Percentiles rank a stretch among this genome's conserved stretches.
phyloP scores from a whole-genome alignment of 2,888 invertebrate species.

The Sympetrum striolatum region DNA sequence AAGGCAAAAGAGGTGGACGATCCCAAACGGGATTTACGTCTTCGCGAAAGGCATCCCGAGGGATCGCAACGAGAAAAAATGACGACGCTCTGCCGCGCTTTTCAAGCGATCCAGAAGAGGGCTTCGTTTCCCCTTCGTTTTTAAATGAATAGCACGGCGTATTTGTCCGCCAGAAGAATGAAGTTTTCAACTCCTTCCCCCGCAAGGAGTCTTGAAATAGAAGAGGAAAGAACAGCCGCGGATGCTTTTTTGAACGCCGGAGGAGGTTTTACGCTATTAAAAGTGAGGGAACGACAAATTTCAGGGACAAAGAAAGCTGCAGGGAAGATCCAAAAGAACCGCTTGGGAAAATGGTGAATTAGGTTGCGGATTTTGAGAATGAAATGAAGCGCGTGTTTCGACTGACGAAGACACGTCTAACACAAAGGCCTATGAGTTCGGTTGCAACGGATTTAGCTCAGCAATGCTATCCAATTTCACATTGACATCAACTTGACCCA shows the following conservation, averaged over 20 bases:
- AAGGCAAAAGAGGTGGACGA: neutral
- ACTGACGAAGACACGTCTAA: too few species aligned
- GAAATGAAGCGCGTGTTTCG: neutral
- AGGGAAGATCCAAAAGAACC: neutral
- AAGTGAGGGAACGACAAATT: neutral
- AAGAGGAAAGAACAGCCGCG: neutral
- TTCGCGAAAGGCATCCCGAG: too few species aligned
- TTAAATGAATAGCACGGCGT: neutral
- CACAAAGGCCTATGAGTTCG: too few species aligned
- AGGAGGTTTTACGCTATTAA: neutral
- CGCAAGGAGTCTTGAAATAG: too few species aligned
- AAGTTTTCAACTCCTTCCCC: neutral
- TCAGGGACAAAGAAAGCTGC: neutral
- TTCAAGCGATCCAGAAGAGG: neutral
- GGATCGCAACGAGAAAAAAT: too few species aligned
- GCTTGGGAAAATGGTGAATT: too few species aligned
- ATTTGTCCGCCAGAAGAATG: neutral
- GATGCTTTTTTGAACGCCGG: neutral
- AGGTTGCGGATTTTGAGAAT: neutral
- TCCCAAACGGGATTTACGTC: neutral
- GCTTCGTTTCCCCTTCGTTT: neutral
- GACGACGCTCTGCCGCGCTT: neutral
- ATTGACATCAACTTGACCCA: too few species aligned
- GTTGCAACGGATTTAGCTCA: too few species aligned
- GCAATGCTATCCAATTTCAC: too few species aligned